A percentile compares a stretch with the other conserved stretches of the same genome.
phyloP scores from a whole-genome alignment of 2,113 vertebrate genomes.

The Phyllostomus hastatus region DNA sequence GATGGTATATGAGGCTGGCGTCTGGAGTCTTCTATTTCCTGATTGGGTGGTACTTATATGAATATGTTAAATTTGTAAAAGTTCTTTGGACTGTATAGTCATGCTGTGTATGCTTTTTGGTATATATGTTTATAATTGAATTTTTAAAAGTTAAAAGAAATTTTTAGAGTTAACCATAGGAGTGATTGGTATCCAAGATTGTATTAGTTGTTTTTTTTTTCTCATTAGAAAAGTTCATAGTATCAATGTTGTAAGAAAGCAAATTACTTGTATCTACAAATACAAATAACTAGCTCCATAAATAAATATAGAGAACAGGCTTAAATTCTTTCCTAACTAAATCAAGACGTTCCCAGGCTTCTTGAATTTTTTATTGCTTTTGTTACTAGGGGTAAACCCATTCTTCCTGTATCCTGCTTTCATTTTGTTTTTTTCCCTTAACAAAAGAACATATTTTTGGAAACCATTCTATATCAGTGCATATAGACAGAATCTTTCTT shows the following conservation, averaged over 20 bases:
- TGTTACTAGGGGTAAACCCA: background rate
- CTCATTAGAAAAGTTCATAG: background rate
- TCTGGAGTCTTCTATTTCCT: background rate
- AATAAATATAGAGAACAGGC: slow-evolving; percentile 8
- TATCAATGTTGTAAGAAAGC: background rate
- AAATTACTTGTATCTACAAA: background rate
- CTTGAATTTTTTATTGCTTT: slow-evolving; percentile 14
- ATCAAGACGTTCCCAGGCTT: slow-evolving; percentile 10
- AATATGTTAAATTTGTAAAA: background rate
- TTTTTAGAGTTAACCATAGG: background rate
- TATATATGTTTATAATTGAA: background rate
- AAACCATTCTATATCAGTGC: background rate
- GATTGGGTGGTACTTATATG: background rate
- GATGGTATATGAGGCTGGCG: background rate
- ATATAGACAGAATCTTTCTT: background rate
- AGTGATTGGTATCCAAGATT: background rate
- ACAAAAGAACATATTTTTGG: background rate
- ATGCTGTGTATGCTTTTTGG: background rate
- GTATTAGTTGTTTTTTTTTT: background rate
- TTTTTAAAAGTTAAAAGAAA: background rate
- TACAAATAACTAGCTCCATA: background rate
- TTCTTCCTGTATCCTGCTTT: background rate
- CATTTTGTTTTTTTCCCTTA: background rate
- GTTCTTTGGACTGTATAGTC: background rate
- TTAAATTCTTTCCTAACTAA: slow-evolving; percentile 33